Percentiles rank a stretch among this genome's conserved stretches.
Conservation (phyloP, 2,113 vertebrate species). For the Pseudorasbora parva region DNA sequence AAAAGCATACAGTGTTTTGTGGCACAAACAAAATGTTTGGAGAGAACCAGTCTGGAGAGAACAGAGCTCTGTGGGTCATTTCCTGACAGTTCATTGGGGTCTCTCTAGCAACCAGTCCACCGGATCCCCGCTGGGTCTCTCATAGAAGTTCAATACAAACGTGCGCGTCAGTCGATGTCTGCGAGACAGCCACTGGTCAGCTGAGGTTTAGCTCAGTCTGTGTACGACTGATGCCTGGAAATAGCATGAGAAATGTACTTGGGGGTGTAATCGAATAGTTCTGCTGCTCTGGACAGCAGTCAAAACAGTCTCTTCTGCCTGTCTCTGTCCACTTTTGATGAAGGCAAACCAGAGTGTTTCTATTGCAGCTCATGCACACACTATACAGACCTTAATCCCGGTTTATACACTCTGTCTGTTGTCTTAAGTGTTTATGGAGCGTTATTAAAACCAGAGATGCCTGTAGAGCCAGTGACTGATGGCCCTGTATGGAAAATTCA, state of each 20-base stretch:
- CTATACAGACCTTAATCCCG: conserved; percentile 12
- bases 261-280: conserved; percentile 47
- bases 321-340: conserved; percentile 1
- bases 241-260: conserved; percentile 47
- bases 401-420: background rate
- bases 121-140: conserved; percentile 45
- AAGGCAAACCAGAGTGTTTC: conserved; percentile 30
- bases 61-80: conserved; percentile 22
- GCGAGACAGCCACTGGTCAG: conserved; percentile 53
- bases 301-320: conserved; percentile 35
- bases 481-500: conserved; percentile 24
- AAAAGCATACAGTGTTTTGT: background rate
- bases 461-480: background rate
- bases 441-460: conserved; percentile 23
- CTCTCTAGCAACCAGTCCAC: conserved; percentile 28
- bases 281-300: conserved; percentile 21
- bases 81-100: conserved; percentile 26
- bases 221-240: conserved; percentile 42
- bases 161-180: conserved; percentile 51
- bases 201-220: conserved; percentile 48
- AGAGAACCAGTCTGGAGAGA: background rate
- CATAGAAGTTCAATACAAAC: conserved; percentile 56
- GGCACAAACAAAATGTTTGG: background rate
- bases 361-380: conserved; percentile 21
- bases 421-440: background rate